Evolutionary conservation across 2,113 vertebrate species (phyloP), one percentile per base, ranked within the genome.

Genomic region (Sinocyclocheilus anophthalmus): DNA sequence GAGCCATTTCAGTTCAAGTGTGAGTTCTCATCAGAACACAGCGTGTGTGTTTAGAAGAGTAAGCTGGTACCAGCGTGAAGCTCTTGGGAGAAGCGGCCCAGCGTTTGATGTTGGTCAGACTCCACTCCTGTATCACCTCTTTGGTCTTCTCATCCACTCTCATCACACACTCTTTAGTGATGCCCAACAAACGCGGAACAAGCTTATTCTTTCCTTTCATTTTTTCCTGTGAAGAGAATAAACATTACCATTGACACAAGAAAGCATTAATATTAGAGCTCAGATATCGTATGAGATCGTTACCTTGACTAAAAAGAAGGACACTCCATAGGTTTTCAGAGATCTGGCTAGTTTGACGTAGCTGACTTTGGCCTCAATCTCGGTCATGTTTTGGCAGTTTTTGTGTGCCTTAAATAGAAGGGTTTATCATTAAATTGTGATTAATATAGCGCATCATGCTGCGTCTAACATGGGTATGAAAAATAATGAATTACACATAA

Each of bases 181-280:
- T 99, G 4, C 98, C 98, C 89, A 99, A 94, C 50, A 99, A 95
- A 67, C 98, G 96, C 0, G 97, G 98, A 9, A 99, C 98, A 89
- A 99, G 94, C 86, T 99, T 99, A 92, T 99, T 99, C 89, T 99
- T 99, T 5, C 98, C 98, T 87, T 99, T 99, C 98, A 99, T 99
- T 91, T 99, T 99, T 91, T 99, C 98, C 98, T 99, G 61, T 22
- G 83, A 84, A 67, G 9, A 9, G 9, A n/a, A 55, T 1, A 69
- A 22, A 55, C 53, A 69, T 79, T 45, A 63, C 2, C 42, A 65
- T 18, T 4, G 3, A 5, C 18, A 84, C 20, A 77, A 26, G 42
- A 13, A n/a, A 5, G 4, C 42, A 42, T 5, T 24, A 9, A 37
- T 20, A 77, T 39, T 7, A 61, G 45, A 22, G 72, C 20, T 26